Base-by-base conservation (phyloP, 2,113 vertebrate species). In the Xenopus tropicalis region DNA sequence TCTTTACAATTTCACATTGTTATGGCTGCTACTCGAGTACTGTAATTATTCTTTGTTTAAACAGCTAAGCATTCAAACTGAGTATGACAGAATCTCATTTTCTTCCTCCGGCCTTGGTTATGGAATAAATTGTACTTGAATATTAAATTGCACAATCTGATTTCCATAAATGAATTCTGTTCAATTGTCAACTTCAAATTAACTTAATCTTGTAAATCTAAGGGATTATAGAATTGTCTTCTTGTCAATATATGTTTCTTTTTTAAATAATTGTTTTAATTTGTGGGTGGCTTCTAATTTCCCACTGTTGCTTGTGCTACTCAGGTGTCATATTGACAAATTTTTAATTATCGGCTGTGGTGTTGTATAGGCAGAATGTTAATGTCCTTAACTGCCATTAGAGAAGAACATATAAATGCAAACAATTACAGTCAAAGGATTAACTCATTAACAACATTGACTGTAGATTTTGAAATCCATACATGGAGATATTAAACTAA, bases 171-270 rank as follows among this genome's bases (percentile, higher is more conserved):
- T 69, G 65, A 69, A 75, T 75, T 75, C 64, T 61, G 54, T 61
- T 75, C 66, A 75, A 69, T 69, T 69, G 72, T 61, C 66, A 56
- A 67, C 64, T 75, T 69, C 66, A 69, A 75, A 75, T 75, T 75
- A 75, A 75, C 66, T 69, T 75, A 75, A 75, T 75, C 66, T 59
- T 75, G 65, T 69, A 75, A 75, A 75, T 75, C 72, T 61, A 19
- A 17, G 23, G 44, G 72, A 75, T 75, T 75, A 75, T 61, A 69
- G 44, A 69, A 68, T 37, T 66, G 25, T 21, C 46, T 25, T 51
- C 58, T 63, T 75, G 66, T 75, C 66, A 62, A 61, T 62, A 69
- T 52, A 56, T 75, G 25, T n/a, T 57, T 57, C 21, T 58, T 21
- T 69, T 57, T 61, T 75, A 48, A 54, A 48, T 62, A 69, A 75